These are phyloP conservation scores for Astyanax mexicanus DNA, from an alignment of 2,797 vertebrate genomes.

Conservation along the genomic window DNA sequence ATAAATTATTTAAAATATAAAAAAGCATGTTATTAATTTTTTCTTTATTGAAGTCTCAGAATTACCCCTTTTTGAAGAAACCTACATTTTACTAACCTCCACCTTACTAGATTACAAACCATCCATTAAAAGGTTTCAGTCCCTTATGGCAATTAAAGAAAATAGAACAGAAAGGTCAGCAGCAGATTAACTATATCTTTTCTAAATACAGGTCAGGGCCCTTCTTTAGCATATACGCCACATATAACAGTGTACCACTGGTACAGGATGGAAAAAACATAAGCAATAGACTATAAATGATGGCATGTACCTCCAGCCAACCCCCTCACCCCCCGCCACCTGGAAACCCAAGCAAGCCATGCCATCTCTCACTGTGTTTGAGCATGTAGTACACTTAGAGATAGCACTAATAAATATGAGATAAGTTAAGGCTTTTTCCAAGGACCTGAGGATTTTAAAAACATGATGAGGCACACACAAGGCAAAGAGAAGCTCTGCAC, in stretches of 20 bases:
- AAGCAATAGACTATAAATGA: conserved; percentile 62
- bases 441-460: conserved; percentile 86
- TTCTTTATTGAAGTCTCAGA: conserved; percentile 73
- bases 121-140: conserved; percentile 71
- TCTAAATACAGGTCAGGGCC: conserved; percentile 67
- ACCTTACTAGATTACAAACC: conserved; percentile 76
- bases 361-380: conserved; percentile 45
- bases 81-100: conserved; percentile 73
- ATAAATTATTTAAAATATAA: conserved; percentile 86
- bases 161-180: conserved; percentile 69
- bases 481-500: conserved; percentile 79
- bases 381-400: conserved; percentile 61
- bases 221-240: conserved; percentile 73
- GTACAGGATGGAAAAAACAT: conserved; percentile 60
- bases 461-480: conserved; percentile 85
- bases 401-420: conserved; percentile 68
- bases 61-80: conserved; percentile 70
- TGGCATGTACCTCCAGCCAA: too few species aligned
- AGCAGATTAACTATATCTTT: conserved; percentile 74
- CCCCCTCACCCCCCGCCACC: background rate
- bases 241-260: conserved; percentile 68
- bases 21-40: conserved; percentile 82
- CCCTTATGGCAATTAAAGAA: conserved; percentile 75
- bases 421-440: conserved; percentile 85
- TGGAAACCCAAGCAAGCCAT: conserved; percentile 13